Evolutionary conservation across 2,888 invertebrate genomes (phyloP).

Genomic region (Azorinus chamasolen): DNA sequence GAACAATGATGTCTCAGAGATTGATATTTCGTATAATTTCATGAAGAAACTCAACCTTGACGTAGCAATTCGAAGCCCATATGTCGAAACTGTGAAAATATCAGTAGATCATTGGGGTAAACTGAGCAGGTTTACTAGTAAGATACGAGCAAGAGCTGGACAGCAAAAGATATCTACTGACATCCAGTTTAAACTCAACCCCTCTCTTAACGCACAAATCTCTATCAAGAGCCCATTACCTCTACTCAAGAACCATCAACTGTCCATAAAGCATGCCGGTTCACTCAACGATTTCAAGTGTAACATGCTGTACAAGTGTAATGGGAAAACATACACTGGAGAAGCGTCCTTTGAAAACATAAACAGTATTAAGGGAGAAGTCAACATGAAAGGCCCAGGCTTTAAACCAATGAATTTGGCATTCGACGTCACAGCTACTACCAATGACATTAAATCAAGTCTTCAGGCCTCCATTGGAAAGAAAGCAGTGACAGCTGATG

Average conservation of each 20-base stretch:
- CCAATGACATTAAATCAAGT: no score
- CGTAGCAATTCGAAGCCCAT: conserved; percentile 42
- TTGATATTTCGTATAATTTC: conserved; percentile 27
- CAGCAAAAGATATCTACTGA: conserved; percentile 15
- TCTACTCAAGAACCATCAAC: conserved; percentile 44
- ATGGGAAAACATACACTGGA: conserved; percentile 44
- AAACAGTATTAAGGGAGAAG: conserved; percentile 34
- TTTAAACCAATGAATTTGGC: conserved; percentile 27
- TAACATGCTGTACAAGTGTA: conserved; percentile 50
- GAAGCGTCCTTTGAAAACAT: conserved; percentile 44
- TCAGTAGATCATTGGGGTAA: conserved; percentile 52
- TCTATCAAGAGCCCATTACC: conserved; percentile 37
- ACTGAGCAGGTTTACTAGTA: conserved; percentile 22
- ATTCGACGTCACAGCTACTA: no score
- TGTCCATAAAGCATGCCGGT: conserved; percentile 50
- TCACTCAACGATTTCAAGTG: conserved; percentile 43
- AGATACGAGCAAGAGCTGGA: conserved; percentile 17
- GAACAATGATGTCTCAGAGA: conserved; percentile 45
- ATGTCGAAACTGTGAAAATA: conserved; percentile 39
- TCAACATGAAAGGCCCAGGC: conserved; percentile 45
- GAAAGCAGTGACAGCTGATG: no score
- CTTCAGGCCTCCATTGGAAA: no score
- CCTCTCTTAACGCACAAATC: conserved; percentile 33
- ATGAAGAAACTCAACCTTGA: conserved; percentile 43
- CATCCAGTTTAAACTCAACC: conserved; percentile 34